Base-by-base conservation (phyloP, 2,113 vertebrate species). In the Deroptyus accipitrinus region DNA sequence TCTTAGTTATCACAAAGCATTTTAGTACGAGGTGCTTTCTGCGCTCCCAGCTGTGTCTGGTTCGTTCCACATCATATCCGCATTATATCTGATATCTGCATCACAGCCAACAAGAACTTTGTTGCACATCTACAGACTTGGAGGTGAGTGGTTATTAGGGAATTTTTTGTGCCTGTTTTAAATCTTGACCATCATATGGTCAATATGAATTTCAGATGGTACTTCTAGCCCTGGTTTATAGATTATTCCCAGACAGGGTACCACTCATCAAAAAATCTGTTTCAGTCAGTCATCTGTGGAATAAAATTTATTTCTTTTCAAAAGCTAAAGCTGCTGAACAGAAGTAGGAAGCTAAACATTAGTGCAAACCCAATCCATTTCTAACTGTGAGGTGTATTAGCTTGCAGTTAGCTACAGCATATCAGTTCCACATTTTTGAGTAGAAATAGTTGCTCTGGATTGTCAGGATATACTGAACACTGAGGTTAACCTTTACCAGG, bases 251-350 rank as follows among this genome's bases (percentile, higher is more conserved):
- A 19, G 35, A 61, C 76, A 83, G 27, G 42, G 46, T 87, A 69
- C 27, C 54, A 35, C n/a, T 78, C 22, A 13, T 55, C 8, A 77
- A 69, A 90, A 91, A 55, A 54, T 35, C 20, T 28, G 31, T 61
- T 76, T 70, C 76, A 81, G 41, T 42, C 44, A 57, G 41, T 79
- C n/a, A 24, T 79, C 57, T 51, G 8, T 90, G 44, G 44, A 95
- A 93, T 41, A 86, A 82, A 78, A 86, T 91, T 94, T 94, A 88
- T 90, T 90, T 93, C 41, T 76, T 35, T 16, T 77, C 66, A 90
- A 74, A 92, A 95, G 70, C 51, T 74, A 64, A 94, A 64, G 70
- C 80, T 88, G 33, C 49, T 70, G 35, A 70, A 91, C 55, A 90
- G 74, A 97, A 95, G 46, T 51, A 90, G 67, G 42, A 85, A 95